These are phyloP conservation scores for Crenuchus spilurus DNA, from an alignment of 2,797 vertebrate species.

Conservation along the genomic window DNA sequence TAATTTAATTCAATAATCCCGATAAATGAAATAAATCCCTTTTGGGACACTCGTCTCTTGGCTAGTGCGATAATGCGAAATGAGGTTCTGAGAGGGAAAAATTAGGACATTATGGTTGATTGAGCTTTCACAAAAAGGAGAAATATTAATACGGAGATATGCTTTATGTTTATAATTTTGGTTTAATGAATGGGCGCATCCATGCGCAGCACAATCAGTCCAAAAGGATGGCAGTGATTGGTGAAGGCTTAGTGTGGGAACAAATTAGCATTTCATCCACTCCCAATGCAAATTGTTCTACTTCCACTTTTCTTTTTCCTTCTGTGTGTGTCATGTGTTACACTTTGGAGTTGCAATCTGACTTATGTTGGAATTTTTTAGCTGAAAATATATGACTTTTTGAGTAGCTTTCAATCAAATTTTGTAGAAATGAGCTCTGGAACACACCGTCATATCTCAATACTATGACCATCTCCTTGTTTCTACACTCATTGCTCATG, in stretches of 20 bases:
- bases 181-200: conserved; percentile 86
- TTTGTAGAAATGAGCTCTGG: too few species aligned
- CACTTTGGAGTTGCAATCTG: conserved; percentile 74
- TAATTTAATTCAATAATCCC: conserved; percentile 90
- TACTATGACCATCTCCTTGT: too few species aligned
- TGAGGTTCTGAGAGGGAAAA: conserved; percentile 85
- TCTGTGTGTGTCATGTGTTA: conserved; percentile 71
- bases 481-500: too few species aligned
- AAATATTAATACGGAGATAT: conserved; percentile 87
- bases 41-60: conserved; percentile 84
- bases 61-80: conserved; percentile 86
- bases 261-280: conserved; percentile 83
- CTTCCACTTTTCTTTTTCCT: conserved; percentile 83
- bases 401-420: too few species aligned
- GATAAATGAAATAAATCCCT: conserved; percentile 90
- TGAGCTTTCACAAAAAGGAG: conserved; percentile 86
- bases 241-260: conserved; percentile 77
- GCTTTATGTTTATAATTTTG: conserved; percentile 89
- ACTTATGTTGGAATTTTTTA: conserved; percentile 57
- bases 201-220: conserved; percentile 87
- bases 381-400: too few species aligned
- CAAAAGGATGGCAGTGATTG: conserved; percentile 79
- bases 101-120: conserved; percentile 89
- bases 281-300: conserved; percentile 85
- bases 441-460: too few species aligned